A percentile compares a stretch with the other conserved stretches of the same genome.
Conservation (phyloP, 2,888 invertebrate species). For the Linyphia triangularis region DNA sequence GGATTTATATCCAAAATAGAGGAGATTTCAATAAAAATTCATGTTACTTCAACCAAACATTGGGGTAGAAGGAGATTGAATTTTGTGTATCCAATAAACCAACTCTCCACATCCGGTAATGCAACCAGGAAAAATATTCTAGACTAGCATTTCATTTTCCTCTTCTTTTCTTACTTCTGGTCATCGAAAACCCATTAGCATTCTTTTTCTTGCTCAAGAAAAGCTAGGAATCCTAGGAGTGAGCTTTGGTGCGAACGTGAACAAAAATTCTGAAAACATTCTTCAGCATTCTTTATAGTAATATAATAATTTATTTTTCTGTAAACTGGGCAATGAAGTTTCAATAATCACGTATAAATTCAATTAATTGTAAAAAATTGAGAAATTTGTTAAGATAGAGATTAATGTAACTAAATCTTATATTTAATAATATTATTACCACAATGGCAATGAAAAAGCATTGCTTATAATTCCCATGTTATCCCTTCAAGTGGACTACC, state of each 20-base stretch:
- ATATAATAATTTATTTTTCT: too few species aligned
- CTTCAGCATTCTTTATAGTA: neutral
- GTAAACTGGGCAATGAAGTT: too few species aligned
- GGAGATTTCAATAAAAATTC: neutral
- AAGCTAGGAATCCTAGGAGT: constrained; percentile 3
- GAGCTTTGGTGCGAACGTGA: neutral
- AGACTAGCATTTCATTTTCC: constrained; percentile 3
- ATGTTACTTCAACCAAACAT: neutral
- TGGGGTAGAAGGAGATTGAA: neutral
- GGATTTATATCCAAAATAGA: neutral
- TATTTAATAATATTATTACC: too few species aligned
- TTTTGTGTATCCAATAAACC: neutral
- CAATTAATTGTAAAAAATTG: too few species aligned
- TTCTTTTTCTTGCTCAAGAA: neutral
- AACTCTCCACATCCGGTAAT: neutral
- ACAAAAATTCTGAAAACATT: neutral
- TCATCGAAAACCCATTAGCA: neutral
- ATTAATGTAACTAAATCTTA: too few species aligned
- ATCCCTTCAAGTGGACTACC: too few species aligned
- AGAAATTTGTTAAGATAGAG: too few species aligned
- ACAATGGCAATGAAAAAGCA: too few species aligned
- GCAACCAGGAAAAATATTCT: neutral
- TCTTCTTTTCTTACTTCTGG: neutral
- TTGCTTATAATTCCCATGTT: too few species aligned
- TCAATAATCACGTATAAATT: too few species aligned